These are phyloP conservation scores for Odontocolon sp. DNA, from an alignment of 2,888 invertebrate species.

Conservation along the genomic window DNA sequence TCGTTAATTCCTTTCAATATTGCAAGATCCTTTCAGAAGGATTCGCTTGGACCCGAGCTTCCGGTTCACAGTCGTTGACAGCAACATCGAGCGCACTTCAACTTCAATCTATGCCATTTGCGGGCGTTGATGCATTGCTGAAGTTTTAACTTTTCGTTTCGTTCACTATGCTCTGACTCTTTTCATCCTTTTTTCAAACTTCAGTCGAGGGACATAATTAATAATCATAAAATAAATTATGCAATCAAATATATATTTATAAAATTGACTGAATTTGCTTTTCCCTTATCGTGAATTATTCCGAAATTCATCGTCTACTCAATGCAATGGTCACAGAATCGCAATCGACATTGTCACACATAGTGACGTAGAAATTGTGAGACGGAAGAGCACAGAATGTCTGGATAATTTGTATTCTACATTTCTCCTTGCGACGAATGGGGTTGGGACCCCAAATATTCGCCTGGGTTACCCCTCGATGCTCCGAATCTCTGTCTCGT, in stretches of 20 bases:
- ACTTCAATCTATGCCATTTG: slow-evolving; percentile 23
- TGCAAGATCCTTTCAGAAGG: slow-evolving; percentile 67
- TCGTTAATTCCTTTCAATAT: slow-evolving; percentile 78
- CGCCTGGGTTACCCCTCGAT: slow-evolving; percentile 59
- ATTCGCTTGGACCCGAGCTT: slow-evolving; percentile 26
- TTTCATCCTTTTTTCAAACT: too few species aligned
- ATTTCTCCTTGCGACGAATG: slow-evolving; percentile 72
- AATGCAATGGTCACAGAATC: not conserved
- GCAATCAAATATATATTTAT: too few species aligned
- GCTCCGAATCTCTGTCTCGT: slow-evolving; percentile 31
- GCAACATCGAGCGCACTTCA: slow-evolving; percentile 39
- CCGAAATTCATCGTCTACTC: not conserved
- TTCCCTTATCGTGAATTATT: too few species aligned
- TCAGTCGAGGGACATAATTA: too few species aligned
- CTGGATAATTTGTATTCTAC: slow-evolving; percentile 77
- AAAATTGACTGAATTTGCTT: too few species aligned
- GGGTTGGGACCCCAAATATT: slow-evolving; percentile 68
- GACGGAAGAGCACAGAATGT: slow-evolving; percentile 56
- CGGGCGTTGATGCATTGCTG: slow-evolving; percentile 6
- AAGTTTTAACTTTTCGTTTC: not conserved
- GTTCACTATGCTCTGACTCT: too few species aligned
- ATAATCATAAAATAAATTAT: too few species aligned
- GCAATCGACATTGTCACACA: too few species aligned
- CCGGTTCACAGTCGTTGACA: slow-evolving; percentile 45
- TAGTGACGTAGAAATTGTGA: not conserved